Conservation (phyloP, 1,140 invertebrate genomes). For the Bradynema listronoti region DNA sequence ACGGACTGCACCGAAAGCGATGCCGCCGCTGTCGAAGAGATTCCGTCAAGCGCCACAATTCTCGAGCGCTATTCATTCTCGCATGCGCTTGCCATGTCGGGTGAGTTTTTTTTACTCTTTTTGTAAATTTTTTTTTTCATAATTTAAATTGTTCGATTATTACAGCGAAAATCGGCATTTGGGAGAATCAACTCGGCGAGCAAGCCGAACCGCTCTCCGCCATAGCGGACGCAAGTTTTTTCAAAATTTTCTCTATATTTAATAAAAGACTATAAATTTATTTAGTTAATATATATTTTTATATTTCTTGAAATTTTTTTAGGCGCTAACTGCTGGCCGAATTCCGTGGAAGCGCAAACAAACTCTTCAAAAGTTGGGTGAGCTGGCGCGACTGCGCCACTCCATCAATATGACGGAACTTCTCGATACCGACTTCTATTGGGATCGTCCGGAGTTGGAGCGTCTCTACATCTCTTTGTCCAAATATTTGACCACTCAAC, state of each 20-base stretch:
- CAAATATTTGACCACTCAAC: constrained; percentile 28
- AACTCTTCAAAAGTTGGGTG: constrained; percentile 32
- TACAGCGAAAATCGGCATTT: constrained; percentile 39
- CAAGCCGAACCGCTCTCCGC: constrained; percentile 32
- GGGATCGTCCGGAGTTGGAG: constrained; percentile 40
- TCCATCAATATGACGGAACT: constrained; percentile 37
- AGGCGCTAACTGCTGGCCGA: constrained; percentile 25
- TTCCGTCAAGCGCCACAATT: not conserved
- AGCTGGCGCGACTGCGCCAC: constrained; percentile 38
- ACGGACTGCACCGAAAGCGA: not conserved
- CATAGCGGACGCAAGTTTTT: not conserved
- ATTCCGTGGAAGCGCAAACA: constrained; percentile 41
- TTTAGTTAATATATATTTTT: not conserved
- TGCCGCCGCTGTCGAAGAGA: not conserved
- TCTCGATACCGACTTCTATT: constrained; percentile 40
- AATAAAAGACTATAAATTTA: too few species aligned
- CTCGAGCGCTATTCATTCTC: constrained; percentile 38
- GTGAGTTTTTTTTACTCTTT: constrained; percentile 3
- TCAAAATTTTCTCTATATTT: too few species aligned
- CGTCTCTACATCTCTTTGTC: constrained; percentile 23
- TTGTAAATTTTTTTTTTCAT: not conserved
- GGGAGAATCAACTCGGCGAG: constrained; percentile 34
- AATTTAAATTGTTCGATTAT: not conserved
- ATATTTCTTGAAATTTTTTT: constrained; percentile 10
- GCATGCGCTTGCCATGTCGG: constrained; percentile 31